Evolutionary conservation across 2,113 vertebrate genomes (phyloP).

Genomic region (Capra hircus): DNA sequence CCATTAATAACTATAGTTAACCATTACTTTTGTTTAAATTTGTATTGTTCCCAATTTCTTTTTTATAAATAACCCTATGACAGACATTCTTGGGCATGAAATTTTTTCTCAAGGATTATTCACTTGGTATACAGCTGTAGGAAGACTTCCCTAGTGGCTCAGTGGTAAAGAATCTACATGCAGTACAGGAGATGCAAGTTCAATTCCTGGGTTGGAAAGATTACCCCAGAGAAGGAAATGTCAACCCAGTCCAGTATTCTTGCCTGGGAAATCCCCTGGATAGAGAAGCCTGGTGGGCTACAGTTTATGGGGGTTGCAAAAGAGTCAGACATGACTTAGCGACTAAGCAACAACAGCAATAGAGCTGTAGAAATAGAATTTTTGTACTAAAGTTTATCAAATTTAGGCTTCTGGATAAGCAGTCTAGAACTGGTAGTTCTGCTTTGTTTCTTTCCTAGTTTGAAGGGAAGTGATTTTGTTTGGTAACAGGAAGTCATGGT

Average conservation of each 20-base stretch:
- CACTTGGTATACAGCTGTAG: not conserved
- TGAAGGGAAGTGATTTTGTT: slow-evolving; percentile 9
- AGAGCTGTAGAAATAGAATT: slow-evolving; percentile 1
- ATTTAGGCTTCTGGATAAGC: not conserved
- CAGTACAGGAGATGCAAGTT: not conserved
- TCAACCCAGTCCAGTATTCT: not conserved
- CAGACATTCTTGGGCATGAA: not conserved
- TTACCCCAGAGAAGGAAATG: not conserved
- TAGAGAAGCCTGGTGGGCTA: not conserved
- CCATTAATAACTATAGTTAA: not conserved
- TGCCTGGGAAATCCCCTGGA: not conserved
- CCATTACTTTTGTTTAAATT: not conserved
- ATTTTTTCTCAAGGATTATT: not conserved
- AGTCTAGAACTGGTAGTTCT: not conserved
- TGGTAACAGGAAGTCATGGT: not conserved
- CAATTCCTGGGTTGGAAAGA: not conserved
- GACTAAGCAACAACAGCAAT: not conserved
- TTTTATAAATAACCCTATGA: slow-evolving; percentile 8
- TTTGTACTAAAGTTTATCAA: not conserved
- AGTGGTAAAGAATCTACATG: not conserved
- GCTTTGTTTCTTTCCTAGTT: slow-evolving; percentile 29
- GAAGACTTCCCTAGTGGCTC: not conserved
- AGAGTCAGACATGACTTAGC: not conserved
- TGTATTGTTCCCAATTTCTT: not conserved
- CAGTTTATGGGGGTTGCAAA: not conserved